Evolutionary conservation across 35 echinoderm and acorn worm genomes (phyloP).

Genomic region (Eucidaris tribuloides): DNA sequence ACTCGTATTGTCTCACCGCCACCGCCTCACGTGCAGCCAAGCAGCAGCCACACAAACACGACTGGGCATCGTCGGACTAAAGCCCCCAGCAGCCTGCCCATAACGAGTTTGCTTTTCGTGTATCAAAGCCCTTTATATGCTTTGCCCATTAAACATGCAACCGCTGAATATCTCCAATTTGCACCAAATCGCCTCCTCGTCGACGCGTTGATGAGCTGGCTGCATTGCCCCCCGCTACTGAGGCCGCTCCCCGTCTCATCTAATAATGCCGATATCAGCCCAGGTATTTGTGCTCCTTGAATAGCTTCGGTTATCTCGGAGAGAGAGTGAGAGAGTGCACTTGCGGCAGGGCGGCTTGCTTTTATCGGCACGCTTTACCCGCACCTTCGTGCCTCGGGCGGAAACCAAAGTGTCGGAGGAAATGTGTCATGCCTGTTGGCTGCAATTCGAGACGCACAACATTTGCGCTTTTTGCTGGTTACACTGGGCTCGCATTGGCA

Average conservation of each 20-base stretch:
- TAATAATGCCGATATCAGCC: not conserved
- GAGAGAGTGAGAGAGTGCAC: no score
- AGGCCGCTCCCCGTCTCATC: no score
- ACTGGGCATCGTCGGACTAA: not conserved
- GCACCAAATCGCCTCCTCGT: not conserved
- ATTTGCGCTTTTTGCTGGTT: no score
- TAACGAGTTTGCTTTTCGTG: slow-evolving; percentile 15
- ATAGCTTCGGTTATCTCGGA: slow-evolving; percentile 10
- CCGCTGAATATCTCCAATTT: slow-evolving; percentile 14
- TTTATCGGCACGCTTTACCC: no score
- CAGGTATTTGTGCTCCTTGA: slow-evolving; percentile 7
- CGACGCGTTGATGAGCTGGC: slow-evolving; percentile 1
- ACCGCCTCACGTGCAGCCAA: not conserved
- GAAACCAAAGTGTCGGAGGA: no score
- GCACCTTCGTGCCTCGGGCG: no score
- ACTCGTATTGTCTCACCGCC: not conserved
- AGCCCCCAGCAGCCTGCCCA: not conserved
- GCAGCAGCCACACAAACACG: no score
- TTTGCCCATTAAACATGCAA: slow-evolving; percentile 15
- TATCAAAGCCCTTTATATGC: slow-evolving; percentile 33
- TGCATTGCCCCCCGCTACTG: not conserved
- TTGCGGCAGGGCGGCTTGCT: not conserved
- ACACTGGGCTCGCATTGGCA: no score
- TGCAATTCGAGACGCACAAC: no score
- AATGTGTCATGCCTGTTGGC: no score